These are phyloP conservation scores for Macaria liturata DNA, from an alignment of 2,888 invertebrate species.

Conservation along the genomic window DNA sequence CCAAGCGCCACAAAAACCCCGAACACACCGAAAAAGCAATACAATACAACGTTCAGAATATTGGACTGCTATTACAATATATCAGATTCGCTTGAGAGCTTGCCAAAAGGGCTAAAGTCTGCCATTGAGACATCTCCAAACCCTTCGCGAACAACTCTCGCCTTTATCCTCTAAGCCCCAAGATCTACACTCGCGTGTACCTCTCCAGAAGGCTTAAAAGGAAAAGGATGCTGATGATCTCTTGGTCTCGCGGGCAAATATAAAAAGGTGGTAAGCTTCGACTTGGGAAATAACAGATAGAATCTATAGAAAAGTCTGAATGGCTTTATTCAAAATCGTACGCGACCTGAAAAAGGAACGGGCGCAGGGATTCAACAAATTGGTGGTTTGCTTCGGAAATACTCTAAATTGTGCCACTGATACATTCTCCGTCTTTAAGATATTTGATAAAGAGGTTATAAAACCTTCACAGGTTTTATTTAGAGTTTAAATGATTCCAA, in stretches of 20 bases:
- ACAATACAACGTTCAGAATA: conserved; percentile 22
- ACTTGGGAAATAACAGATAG: too few species aligned
- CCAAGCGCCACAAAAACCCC: background rate
- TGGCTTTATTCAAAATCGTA: too few species aligned
- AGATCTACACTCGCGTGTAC: background rate
- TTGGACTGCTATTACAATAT: conserved; percentile 23
- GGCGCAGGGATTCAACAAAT: too few species aligned
- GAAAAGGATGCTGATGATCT: conserved; percentile 17
- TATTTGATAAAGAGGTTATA: too few species aligned
- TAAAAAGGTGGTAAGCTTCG: conserved; percentile 14
- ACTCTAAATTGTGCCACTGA: too few species aligned
- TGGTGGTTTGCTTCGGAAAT: too few species aligned
- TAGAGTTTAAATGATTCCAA: too few species aligned
- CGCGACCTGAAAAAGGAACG: too few species aligned
- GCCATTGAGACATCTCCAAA: conserved; percentile 2
- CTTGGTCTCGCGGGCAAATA: conserved; percentile 18
- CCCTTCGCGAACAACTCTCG: conserved; percentile 6
- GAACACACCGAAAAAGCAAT: conserved; percentile 11
- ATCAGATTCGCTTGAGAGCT: conserved; percentile 21
- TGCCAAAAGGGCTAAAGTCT: conserved; percentile 23
- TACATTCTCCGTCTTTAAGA: too few species aligned
- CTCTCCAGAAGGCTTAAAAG: conserved; percentile 1
- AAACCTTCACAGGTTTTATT: too few species aligned
- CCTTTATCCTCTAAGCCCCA: conserved; percentile 3
- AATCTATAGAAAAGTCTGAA: too few species aligned